Percentiles rank a stretch among this genome's conserved stretches.
Evolutionary conservation across 2,797 vertebrate species (phyloP).

Genomic region (Lutjanus campechanus): DNA sequence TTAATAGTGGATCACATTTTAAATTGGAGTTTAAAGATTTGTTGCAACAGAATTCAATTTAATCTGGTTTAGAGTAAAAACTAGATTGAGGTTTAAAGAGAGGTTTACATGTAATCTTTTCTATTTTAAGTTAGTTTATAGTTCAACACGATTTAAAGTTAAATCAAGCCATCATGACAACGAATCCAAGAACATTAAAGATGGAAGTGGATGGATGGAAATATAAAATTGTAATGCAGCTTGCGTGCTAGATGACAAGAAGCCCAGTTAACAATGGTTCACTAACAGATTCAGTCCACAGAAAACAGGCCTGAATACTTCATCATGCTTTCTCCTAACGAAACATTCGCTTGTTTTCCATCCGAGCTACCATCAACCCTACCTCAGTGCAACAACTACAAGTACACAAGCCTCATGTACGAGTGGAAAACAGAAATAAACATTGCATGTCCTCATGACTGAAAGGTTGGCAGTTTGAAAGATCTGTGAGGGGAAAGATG

Average conservation of each 20-base stretch:
- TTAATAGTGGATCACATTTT: too few species aligned
- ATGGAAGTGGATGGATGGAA: background rate
- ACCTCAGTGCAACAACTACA: conserved; percentile 5
- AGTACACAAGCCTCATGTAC: conserved; percentile 15
- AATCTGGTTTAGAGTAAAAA: too few species aligned
- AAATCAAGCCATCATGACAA: background rate
- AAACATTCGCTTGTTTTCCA: conserved; percentile 50
- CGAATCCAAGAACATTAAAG: background rate
- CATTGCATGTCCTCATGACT: conserved; percentile 26
- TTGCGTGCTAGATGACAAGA: conserved; percentile 10
- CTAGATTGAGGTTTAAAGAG: too few species aligned
- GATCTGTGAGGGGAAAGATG: background rate
- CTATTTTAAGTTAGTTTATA: too few species aligned
- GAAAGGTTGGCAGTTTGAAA: conserved; percentile 20
- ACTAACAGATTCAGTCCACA: conserved; percentile 23
- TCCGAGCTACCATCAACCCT: conserved; percentile 31
- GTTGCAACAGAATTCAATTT: too few species aligned
- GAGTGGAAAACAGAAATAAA: conserved; percentile 8
- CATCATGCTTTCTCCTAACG: conserved; percentile 47
- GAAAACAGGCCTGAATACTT: conserved; percentile 53
- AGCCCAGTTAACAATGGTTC: conserved; percentile 14
- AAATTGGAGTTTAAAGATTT: too few species aligned
- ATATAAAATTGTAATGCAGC: background rate
- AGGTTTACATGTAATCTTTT: too few species aligned
- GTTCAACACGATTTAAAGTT: too few species aligned